These are phyloP conservation scores for Hydractinia echinata DNA, from an alignment of 30 jellyfish, hydroid and myxozoan species.

Conservation along the genomic window DNA sequence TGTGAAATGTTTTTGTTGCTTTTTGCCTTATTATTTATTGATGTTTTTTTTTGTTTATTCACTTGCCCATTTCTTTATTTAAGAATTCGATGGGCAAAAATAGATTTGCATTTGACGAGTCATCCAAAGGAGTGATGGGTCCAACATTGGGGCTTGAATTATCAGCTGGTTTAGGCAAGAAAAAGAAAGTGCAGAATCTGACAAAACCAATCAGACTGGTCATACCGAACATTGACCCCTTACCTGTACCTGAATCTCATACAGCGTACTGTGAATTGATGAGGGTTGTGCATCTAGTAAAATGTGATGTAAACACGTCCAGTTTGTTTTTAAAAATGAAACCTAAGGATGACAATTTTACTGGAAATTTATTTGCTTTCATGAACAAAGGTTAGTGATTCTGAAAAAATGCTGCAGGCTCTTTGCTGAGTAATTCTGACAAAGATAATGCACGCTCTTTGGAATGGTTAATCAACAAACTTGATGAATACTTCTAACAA, in stretches of 20 bases:
- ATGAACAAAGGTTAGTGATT: conserved; percentile 28
- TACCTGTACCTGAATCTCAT: conserved; percentile 15
- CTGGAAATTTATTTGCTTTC: conserved; percentile 33
- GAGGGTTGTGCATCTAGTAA: conserved; percentile 27
- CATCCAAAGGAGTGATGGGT: conserved; percentile 17
- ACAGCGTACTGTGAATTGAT: conserved; percentile 32
- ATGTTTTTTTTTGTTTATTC: not conserved
- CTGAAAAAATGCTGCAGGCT: not conserved
- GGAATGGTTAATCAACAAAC: no score
- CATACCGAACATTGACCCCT: conserved; percentile 6
- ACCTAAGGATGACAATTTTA: conserved; percentile 23
- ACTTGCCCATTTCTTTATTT: not conserved
- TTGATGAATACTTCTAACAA: no score
- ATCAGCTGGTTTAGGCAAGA: conserved; percentile 12
- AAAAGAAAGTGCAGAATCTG: conserved; percentile 14
- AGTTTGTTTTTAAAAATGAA: conserved; percentile 6
- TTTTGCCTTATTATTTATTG: not conserved
- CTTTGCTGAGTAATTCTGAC: no score
- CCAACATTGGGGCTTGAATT: conserved; percentile 12
- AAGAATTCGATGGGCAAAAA: conserved; percentile 23
- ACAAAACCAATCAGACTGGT: conserved; percentile 14
- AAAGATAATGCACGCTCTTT: no score
- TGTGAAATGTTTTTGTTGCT: not conserved
- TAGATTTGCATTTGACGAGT: conserved; percentile 17
- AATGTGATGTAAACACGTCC: conserved; percentile 19